Percentiles rank a stretch among this genome's conserved stretches.
These are phyloP conservation scores for Podiceps cristatus DNA, from an alignment of 2,113 vertebrate genomes.

Conservation along the genomic window DNA sequence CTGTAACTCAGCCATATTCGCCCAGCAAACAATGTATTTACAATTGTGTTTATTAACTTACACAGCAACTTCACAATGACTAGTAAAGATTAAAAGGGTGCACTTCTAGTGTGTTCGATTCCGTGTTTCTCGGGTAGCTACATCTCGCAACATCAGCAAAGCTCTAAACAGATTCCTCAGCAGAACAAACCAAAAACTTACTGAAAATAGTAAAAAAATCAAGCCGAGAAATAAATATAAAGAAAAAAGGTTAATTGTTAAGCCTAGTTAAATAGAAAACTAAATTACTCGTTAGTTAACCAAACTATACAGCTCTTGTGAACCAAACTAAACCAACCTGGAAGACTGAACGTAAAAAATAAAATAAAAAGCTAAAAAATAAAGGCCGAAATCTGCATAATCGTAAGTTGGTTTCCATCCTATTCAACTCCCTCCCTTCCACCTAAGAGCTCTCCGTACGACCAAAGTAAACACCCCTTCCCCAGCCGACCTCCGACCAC, in stretches of 20 bases:
- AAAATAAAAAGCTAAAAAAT: conserved; percentile 71
- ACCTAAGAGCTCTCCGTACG: background rate
- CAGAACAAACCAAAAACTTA: conserved; percentile 54
- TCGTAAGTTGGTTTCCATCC: conserved; percentile 63
- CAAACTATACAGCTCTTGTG: conserved; percentile 81
- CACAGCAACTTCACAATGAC: conserved; percentile 83
- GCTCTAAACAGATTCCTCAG: conserved; percentile 67
- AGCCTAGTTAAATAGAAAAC: conserved; percentile 80
- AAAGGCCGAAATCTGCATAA: conserved; percentile 83
- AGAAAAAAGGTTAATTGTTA: conserved; percentile 76
- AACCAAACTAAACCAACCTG: conserved; percentile 64
- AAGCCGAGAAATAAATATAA: conserved; percentile 89
- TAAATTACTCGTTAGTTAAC: conserved; percentile 69
- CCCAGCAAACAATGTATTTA: conserved; percentile 83
- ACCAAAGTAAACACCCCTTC: conserved; percentile 4
- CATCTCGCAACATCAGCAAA: conserved; percentile 71
- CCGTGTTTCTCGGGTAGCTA: conserved; percentile 70
- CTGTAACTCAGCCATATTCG: conserved; percentile 53
- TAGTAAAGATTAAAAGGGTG: conserved; percentile 78
- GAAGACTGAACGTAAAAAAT: conserved; percentile 79
- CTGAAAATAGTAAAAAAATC: conserved; percentile 28
- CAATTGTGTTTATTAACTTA: conserved; percentile 78
- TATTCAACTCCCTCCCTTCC: background rate
- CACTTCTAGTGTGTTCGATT: conserved; percentile 72
- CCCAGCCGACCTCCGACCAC: background rate